These are phyloP conservation scores for Amazonetta brasiliensis DNA, from an alignment of 2,797 vertebrate genomes.

Conservation along the genomic window DNA sequence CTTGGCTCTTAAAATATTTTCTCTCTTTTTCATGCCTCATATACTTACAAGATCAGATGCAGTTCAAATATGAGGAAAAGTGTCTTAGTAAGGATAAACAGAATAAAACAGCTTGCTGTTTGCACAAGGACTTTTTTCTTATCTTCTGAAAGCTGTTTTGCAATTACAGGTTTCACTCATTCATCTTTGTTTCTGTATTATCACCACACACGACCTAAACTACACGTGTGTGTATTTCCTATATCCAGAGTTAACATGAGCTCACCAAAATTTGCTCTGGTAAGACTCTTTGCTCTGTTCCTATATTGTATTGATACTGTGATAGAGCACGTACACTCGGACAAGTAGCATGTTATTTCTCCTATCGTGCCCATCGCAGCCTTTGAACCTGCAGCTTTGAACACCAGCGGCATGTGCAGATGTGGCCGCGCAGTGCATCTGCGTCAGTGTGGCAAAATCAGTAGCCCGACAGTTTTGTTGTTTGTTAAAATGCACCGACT, in stretches of 20 bases:
- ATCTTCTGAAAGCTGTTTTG: not conserved
- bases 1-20: not conserved
- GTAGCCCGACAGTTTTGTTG: not conserved
- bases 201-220: not conserved
- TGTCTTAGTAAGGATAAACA: not conserved
- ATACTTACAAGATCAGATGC: not conserved
- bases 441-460: not conserved
- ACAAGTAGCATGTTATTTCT: not conserved
- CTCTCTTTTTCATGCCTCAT: not conserved
- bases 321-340: not conserved
- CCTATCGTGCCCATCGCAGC: not conserved
- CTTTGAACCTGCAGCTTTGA: not conserved
- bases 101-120: not conserved
- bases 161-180: not conserved
- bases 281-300: not conserved
- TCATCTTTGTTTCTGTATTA: not conserved
- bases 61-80: not conserved
- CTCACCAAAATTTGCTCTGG: not conserved
- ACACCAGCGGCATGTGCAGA: rapidly evolving
- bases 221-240: not conserved
- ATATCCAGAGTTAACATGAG: not conserved
- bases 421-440: not conserved
- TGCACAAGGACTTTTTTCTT: not conserved
- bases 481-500: not conserved
- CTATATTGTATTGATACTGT: not conserved